Base-by-base conservation (phyloP, 2,113 vertebrate species). In the Castor canadensis region DNA sequence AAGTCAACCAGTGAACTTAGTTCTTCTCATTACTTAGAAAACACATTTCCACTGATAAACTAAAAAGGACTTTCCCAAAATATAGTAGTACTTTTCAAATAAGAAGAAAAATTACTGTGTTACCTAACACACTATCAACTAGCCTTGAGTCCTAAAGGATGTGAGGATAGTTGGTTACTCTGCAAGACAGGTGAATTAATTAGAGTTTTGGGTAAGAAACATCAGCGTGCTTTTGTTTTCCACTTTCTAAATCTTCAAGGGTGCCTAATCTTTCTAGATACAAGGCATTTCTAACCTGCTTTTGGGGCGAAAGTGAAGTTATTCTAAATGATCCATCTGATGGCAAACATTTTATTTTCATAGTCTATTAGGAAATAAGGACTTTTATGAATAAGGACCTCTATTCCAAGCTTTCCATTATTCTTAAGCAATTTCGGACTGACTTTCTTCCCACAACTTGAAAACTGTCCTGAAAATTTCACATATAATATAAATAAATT, bases 131-230 rank as follows among this genome's bases (percentile, higher is more conserved):
- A 43, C 54, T 92, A 90, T 58, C 91, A 54, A 62, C 52, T 58
- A 89, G 58, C 47, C 38, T 93, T 75, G 38, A 45, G 24, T 92
- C 83, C 95, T 87, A 86, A 76, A 84, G 60, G 62, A 79, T 20
- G 3, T 45, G 9, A 83, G 16, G 64, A 54, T 12, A 47, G 86
- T 58, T 93, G 64, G 72, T 87, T 87, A 83, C 87, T 93, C 5
- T 62, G 86, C 66, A 82, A 95, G 79, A 77, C 81, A 95, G 96
- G 96, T 98, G 94, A 96, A 72, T 97, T 92, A 92, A 93, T 91
- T 82, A 92, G 86, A 97, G 83, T 95, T 96, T 95, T 60, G 62
- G 58, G 47, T 80, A 71, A 91, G 91, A 95, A 95, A 94, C 69
- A 87, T 19, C 80, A 52, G 80, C 10, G 58, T 83, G 26, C 43